These are phyloP conservation scores for Lymantria monacha DNA, from an alignment of 2,888 invertebrate genomes.

Conservation along the genomic window DNA sequence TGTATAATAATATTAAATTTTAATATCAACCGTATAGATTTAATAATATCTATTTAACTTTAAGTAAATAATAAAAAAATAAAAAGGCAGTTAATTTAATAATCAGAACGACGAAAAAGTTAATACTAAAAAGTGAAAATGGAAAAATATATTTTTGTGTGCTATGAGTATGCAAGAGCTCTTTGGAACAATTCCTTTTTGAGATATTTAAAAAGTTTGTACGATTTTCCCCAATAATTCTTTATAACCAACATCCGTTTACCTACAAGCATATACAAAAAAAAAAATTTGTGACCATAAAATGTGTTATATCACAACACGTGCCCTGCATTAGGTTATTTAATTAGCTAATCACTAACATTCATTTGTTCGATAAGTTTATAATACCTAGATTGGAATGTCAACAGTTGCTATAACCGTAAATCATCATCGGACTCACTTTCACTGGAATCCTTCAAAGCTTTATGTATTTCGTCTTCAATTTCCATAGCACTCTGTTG, in stretches of 20 bases:
- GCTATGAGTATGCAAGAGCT: conserved; percentile 27
- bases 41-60: conserved; percentile 1
- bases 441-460: conserved; percentile 64
- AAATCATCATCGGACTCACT: conserved; percentile 71
- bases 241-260: conserved; percentile 9
- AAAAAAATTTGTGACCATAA: conserved; percentile 53
- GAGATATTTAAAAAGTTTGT: conserved; percentile 28
- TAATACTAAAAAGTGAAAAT: neutral
- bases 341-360: conserved; percentile 40
- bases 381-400: conserved; percentile 55
- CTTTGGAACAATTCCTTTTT: conserved; percentile 36
- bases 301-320: conserved; percentile 59
- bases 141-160: neutral
- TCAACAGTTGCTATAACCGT: conserved; percentile 60
- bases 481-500: conserved; percentile 64
- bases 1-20: conserved; percentile 15
- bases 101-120: neutral
- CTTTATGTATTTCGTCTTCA: conserved; percentile 69
- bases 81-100: neutral
- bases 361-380: conserved; percentile 46
- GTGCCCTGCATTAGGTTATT: conserved; percentile 49
- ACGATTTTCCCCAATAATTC: conserved; percentile 24
- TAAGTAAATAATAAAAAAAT: conserved; percentile 3
- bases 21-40: neutral
- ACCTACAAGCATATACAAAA: conserved; percentile 15